Conservation (phyloP, 2,888 invertebrate genomes). For the Cantharis rustica region DNA sequence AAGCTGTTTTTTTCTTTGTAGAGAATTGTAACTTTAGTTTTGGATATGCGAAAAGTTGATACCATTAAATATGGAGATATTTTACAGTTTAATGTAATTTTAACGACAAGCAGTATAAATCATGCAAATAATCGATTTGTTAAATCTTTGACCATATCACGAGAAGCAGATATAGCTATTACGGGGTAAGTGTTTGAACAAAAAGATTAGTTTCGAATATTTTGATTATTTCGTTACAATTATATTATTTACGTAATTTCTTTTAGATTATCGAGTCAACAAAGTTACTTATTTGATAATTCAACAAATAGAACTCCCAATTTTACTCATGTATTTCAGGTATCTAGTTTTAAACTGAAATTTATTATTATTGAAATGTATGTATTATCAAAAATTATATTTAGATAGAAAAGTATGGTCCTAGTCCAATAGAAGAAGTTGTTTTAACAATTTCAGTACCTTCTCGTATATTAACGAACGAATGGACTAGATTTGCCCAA, state of each 20-base stretch:
- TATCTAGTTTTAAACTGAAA: constrained; percentile 25
- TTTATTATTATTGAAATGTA: not conserved
- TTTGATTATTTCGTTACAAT: not conserved
- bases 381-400: not conserved
- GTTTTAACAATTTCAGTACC: constrained; percentile 50
- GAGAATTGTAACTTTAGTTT: constrained; percentile 40
- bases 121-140: constrained; percentile 25
- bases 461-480: constrained; percentile 20
- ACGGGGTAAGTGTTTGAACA: constrained; percentile 48
- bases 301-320: constrained; percentile 36
- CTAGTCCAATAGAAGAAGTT: constrained; percentile 52
- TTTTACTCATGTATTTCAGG: constrained; percentile 43
- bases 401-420: constrained; percentile 49
- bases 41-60: constrained; percentile 46
- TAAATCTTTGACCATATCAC: constrained; percentile 43
- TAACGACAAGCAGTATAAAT: constrained; percentile 52
- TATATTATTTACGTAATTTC: not conserved
- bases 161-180: constrained; percentile 49
- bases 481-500: constrained; percentile 33
- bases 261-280: constrained; percentile 50
- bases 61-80: constrained; percentile 33
- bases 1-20: constrained; percentile 27
- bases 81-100: constrained; percentile 41
- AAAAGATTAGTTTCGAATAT: not conserved
- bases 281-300: constrained; percentile 49